These are phyloP conservation scores for Caenorhabditis imperialis DNA, from an alignment of 2,888 invertebrate genomes.

Conservation along the genomic window DNA sequence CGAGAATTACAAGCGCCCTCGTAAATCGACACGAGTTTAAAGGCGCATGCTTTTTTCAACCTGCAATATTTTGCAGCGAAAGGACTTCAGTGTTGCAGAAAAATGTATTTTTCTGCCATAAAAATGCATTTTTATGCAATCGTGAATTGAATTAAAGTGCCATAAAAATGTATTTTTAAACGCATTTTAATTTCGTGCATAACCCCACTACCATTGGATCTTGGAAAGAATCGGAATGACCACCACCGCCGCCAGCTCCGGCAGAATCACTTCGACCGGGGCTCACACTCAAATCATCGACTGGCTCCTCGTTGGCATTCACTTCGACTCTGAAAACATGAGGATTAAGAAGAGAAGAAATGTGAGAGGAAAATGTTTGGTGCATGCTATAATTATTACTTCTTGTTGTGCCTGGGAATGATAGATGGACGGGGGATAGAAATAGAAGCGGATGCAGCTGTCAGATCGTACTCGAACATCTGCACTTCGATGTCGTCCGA, in stretches of 20 bases:
- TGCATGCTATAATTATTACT: conserved; percentile 26
- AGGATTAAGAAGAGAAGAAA: neutral
- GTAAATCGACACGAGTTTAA: no score
- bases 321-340: conserved; percentile 42
- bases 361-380: neutral
- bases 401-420: conserved; percentile 26
- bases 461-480: conserved; percentile 51
- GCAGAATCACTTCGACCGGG: conserved; percentile 51
- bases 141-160: no score
- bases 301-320: conserved; percentile 44
- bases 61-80: no score
- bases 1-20: no score
- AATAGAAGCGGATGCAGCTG: conserved; percentile 44
- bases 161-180: no score
- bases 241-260: conserved; percentile 38
- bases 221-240: conserved; percentile 47
- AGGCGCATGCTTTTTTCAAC: no score
- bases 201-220: conserved; percentile 37
- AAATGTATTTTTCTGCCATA: no score
- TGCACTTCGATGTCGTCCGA: conserved; percentile 50
- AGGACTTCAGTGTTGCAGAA: no score
- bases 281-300: conserved; percentile 37
- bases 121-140: no score
- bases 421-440: conserved; percentile 48
- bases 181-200: neutral